Evolutionary conservation across 2,888 invertebrate species (phyloP), one percentile per base, ranked within the genome.

Genomic region (Nymphalis c-album): DNA sequence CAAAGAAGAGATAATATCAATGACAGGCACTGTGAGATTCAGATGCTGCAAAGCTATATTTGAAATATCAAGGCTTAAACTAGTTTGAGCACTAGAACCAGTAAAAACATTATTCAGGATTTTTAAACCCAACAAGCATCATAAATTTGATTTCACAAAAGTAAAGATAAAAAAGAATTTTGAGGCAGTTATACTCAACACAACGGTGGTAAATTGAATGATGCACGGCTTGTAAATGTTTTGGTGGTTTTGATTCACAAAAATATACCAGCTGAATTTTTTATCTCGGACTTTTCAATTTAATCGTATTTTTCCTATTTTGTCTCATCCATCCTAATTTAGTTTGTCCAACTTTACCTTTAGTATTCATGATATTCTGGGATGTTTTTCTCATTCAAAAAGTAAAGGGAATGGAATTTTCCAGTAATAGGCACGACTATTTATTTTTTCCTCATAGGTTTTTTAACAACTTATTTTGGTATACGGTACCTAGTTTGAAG

Each of bases 251-350:
- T 53, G 53, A 26, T 53, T 53, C 22, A 26, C 22, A 53, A 53
- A 53, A 53, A 26, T 53, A 26, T 17, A 26, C 53, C 22, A 7
- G 53, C 22, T 17, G 16, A 26, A 53, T 16, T 17, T 53, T 53
- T 53, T 53, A 53, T 22, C 53, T 53, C 53, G 17, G 22, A 22
- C 53, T 53, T 53, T 53, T 53, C 53, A 53, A 4, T 26, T 53
- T 53, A 17, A 31, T 17, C 53, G 53, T 53, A 22, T 53, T 53
- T 53, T 22, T 26, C 26, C 17, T 53, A 16, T 53, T 53, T 53
- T 7, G 26, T 7, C 26, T 17, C 46, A 59, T 59, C 45, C 45
- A 59, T 46, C 45, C 18, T 59, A 59, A 59, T 59, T 59, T 59
- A 22, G 16, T 59, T 18, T 59, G 46, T 59, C 59, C 46, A 22